Evolutionary conservation across 1,140 invertebrate species (phyloP), one percentile per base, ranked within the genome.

Genomic region (Campodea augens): DNA sequence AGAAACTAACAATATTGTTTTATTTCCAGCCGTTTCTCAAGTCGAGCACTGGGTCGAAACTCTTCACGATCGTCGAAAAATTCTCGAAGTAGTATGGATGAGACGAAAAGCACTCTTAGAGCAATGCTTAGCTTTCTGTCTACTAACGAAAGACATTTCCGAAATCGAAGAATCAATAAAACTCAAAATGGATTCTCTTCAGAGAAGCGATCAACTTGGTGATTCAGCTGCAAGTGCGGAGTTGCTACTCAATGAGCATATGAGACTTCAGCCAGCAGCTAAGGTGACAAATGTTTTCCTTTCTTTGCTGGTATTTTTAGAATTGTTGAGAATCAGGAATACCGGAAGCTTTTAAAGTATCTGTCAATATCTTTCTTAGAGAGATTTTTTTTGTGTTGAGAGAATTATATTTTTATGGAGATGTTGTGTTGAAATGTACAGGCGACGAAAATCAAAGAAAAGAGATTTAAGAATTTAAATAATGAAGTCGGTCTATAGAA

Each of bases 31-130:
- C 0, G 53, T 78, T 19, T 63, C 73, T 19, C 74, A 77, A 62
- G 78, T 84, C 0, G 78, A 83, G 56, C 68, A 70, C 47, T 81
- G 78, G 75, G 53, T 84, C 49, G 80, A 85, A 55, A 69, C 70
- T 24, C 62, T 89, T 18, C 85, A 89, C 51, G 77, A 87, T 54
- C 69, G 76, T 51, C 63, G 86, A 49, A 71, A 74, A 49, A 62
- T 71, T 48, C 63, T 89, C 24, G 84, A 89, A 57, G 59, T 73
- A 5, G 70, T 75, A n/a, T 85, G 80, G 67, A 69, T 73, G 48
- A 73, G 62, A 50, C 64, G 73, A 48, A 76, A 76, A 55, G 67
- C 63, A 1, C 45, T 62, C 44, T 63, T 64, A 25, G 53, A 86
- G 54, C 80, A 88, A 59, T 80, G 80, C 49, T 62, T 85, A 45